These are phyloP conservation scores for Archips xylosteana DNA, from an alignment of 2,888 invertebrate species.

Conservation along the genomic window DNA sequence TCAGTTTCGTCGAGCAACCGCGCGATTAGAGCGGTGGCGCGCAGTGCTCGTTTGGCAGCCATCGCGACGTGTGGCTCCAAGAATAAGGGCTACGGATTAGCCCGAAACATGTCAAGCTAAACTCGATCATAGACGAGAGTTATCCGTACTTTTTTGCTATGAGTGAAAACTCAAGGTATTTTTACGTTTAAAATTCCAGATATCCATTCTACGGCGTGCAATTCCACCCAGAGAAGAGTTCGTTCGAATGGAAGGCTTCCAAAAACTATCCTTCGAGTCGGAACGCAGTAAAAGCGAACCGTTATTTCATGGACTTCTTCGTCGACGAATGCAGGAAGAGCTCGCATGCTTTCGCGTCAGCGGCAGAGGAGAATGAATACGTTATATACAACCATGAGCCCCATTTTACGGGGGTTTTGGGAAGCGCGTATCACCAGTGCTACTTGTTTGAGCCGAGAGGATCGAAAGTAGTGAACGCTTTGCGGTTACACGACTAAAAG, in stretches of 20 bases:
- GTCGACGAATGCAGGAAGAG: constrained; percentile 90
- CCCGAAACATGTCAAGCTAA: no score
- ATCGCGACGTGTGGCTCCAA: no score
- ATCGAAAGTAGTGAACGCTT: constrained; percentile 27
- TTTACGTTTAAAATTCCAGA: constrained; percentile 55
- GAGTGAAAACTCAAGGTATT: no score
- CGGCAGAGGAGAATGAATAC: constrained; percentile 82
- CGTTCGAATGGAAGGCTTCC: constrained; percentile 90
- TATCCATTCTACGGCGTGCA: constrained; percentile 95
- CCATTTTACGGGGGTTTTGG: constrained; percentile 85
- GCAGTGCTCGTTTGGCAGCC: no score
- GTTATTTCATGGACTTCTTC: constrained; percentile 94
- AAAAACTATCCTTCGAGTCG: constrained; percentile 87
- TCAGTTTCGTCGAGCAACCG: no score
- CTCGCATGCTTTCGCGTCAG: constrained; percentile 83
- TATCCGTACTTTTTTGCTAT: no score
- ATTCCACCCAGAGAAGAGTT: constrained; percentile 96
- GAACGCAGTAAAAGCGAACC: constrained; percentile 87
- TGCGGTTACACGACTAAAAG: no score
- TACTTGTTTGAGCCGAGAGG: constrained; percentile 87
- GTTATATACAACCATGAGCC: constrained; percentile 90
- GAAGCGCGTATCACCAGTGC: constrained; percentile 87
- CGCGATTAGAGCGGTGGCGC: no score
- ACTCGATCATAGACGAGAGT: no score
- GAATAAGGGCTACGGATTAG: no score